Evolutionary conservation across 1,140 invertebrate genomes (phyloP).

Genomic region (Zeugodacus cucurbitae): DNA sequence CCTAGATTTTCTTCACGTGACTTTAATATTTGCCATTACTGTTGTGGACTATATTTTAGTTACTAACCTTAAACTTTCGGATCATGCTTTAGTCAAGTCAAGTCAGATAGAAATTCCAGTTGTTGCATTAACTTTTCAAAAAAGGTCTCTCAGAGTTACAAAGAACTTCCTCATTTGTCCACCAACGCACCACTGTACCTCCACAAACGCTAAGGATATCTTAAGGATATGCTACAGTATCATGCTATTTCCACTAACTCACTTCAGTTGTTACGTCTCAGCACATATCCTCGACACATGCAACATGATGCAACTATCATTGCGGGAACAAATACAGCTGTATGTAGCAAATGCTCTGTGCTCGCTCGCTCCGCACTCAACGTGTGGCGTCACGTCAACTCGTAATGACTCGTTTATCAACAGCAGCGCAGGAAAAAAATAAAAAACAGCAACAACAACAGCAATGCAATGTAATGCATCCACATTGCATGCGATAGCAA

Average conservation of each 20-base stretch:
- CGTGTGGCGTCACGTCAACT: constrained; percentile 9
- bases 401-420: constrained; percentile 33
- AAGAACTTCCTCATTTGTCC: no score
- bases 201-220: not conserved
- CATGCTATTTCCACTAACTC: not conserved
- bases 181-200: not conserved
- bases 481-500: constrained; percentile 1
- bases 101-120: no score
- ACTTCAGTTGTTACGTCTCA: not conserved
- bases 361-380: not conserved
- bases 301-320: not conserved
- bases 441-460: not conserved
- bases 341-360: not conserved
- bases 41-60: no score
- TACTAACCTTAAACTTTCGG: no score
- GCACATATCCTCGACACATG: not conserved
- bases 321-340: not conserved
- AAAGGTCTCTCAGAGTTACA: no score
- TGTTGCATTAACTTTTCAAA: no score
- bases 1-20: no score
- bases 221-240: not conserved
- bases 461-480: not conserved
- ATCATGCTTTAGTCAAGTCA: no score
- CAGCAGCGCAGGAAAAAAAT: not conserved
- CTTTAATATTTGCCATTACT: no score